Evolutionary conservation across 64 coral and sea anemone species (phyloP).

Genomic region (Montipora sp.): DNA sequence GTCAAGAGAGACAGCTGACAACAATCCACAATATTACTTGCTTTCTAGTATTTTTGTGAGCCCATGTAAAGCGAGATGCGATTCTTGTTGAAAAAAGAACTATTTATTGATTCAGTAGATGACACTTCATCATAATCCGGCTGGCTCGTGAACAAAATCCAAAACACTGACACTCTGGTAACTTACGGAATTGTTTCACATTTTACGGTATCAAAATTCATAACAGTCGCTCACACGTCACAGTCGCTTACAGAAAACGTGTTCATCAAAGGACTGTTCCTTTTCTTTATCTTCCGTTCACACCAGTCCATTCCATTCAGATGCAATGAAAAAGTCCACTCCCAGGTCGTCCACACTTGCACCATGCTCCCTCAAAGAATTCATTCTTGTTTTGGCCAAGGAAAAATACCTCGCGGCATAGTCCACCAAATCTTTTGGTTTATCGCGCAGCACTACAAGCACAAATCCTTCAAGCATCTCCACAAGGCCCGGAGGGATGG

Average conservation of each 20-base stretch:
- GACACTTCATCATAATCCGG: not conserved
- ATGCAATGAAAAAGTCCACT: conserved; percentile 60
- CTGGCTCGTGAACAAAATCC: conserved; percentile 2
- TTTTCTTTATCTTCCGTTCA: not conserved
- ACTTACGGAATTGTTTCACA: not conserved
- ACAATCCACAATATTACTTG: too few species aligned
- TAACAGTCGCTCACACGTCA: not conserved
- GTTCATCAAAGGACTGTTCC: not conserved
- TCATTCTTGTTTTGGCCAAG: conserved; percentile 24
- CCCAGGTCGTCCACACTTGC: conserved; percentile 44
- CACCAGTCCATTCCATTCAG: conserved; percentile 58
- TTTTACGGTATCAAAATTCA: conserved; percentile 6
- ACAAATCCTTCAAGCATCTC: conserved; percentile 72
- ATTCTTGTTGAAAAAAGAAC: too few species aligned
- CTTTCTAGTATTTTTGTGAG: too few species aligned
- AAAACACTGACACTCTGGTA: not conserved
- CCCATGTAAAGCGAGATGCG: too few species aligned
- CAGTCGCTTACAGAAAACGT: not conserved
- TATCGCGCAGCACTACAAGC: conserved; percentile 35
- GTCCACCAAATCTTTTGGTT: conserved; percentile 51
- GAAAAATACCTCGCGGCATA: conserved; percentile 52
- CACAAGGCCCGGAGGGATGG: conserved; percentile 42
- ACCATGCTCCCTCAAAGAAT: conserved; percentile 51
- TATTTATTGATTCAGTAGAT: too few species aligned
- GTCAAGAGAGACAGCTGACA: too few species aligned